A percentile compares a stretch with the other conserved stretches of the same genome.
phyloP scores from a whole-genome alignment of 2,113 vertebrate species.

The Recurvirostra avosetta region DNA sequence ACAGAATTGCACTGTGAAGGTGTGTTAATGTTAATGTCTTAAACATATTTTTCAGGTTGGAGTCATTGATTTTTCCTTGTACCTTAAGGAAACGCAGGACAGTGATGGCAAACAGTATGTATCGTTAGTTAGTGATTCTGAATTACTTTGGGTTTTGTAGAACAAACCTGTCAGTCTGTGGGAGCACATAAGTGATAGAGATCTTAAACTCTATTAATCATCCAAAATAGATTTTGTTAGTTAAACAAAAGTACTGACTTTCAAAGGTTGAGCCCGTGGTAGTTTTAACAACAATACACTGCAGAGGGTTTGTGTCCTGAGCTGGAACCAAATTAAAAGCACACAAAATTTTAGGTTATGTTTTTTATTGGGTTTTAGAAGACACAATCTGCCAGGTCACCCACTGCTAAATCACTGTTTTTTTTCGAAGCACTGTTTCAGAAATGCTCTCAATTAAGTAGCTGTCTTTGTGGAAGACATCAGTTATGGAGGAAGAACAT shows the following conservation, averaged over 20 bases:
- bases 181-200: not conserved
- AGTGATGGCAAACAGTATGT: conserved; percentile 89
- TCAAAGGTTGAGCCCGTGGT: not conserved
- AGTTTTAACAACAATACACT: not conserved
- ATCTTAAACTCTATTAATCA: not conserved
- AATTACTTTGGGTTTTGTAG: not conserved
- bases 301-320: not conserved
- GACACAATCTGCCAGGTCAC: not conserved
- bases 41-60: conserved; percentile 81
- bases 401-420: not conserved
- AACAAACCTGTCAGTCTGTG: not conserved
- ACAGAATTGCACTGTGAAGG: not conserved
- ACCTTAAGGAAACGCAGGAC: conserved; percentile 87
- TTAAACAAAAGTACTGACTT: not conserved
- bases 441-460: not conserved
- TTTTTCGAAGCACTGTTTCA: not conserved
- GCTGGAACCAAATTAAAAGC: not conserved
- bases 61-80: conserved; percentile 96
- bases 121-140: not conserved
- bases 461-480: not conserved
- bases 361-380: not conserved
- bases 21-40: not conserved
- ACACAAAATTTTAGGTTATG: not conserved
- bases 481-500: not conserved
- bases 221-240: not conserved